Conservation (phyloP, 2,797 vertebrate species). For the Calcarius lapponicus region DNA sequence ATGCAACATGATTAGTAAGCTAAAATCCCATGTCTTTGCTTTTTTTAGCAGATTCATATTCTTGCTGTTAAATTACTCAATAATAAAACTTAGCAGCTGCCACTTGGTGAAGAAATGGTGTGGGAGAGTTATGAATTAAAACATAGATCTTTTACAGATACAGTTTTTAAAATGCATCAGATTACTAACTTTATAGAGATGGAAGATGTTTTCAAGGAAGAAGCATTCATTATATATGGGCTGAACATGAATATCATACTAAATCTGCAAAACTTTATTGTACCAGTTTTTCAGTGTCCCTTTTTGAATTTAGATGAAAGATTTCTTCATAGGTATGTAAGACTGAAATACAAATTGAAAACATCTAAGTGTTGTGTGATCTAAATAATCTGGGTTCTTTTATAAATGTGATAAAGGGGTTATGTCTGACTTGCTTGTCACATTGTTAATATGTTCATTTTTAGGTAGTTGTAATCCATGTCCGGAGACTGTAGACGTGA, state of each 20-base stretch:
- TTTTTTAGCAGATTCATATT: neutral
- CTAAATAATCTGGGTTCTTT: neutral
- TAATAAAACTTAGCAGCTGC: neutral
- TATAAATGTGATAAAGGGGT: neutral
- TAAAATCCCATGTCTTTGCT: neutral
- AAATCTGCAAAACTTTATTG: neutral
- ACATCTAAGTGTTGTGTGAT: neutral
- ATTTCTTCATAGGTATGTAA: neutral
- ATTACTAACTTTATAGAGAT: neutral
- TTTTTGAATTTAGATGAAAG: neutral
- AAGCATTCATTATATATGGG: neutral
- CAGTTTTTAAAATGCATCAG: neutral
- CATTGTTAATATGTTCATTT: neutral
- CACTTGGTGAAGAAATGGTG: neutral
- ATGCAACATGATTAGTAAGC: neutral
- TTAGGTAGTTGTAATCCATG: constrained; percentile 93
- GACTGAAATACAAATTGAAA: neutral
- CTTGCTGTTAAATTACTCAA: neutral
- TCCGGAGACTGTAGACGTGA: constrained; percentile 87
- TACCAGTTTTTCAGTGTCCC: neutral
- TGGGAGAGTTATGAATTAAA: neutral
- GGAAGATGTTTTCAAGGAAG: constrained; percentile 5
- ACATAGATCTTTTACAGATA: neutral
- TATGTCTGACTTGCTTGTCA: neutral
- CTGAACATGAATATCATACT: neutral